Base-by-base conservation (phyloP, 2,797 vertebrate genomes). In the Acropternis orthonyx region DNA sequence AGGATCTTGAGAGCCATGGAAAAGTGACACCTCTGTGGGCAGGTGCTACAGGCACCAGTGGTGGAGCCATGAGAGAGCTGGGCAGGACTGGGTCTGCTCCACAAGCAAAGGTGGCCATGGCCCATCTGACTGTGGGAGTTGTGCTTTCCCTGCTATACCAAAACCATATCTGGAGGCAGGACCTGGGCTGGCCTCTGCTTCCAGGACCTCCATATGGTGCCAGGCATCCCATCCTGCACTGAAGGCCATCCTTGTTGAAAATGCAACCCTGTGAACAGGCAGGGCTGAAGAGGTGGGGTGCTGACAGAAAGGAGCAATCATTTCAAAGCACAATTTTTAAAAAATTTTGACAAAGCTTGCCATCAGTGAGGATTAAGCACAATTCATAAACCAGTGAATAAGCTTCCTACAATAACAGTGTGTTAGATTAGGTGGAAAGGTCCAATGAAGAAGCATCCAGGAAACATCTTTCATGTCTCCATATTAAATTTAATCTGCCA, bases 401-500 rank as follows among this genome's bases (percentile, higher is more conserved):
- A 98, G 96, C 97, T 97, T 97, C 97, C 98, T 97, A 97, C 98
- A 97, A 97, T 96, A 96, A 97, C 95, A 98, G 97, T 96, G 92
- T 98, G 98, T 98, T 97, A 98, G 96, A 96, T 97, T 97, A 97
- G 95, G 96, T 97, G 97, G 94, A 95, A 97, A 97, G 94, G 95
- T 95, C 94, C 56, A 80, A 96, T 88, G 96, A 96, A 98, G 96
- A 97, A 96, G 96, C 97, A 98, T 99, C 98, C 98, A 98, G 98
- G 98, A 99, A 98, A 98, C 89, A 97, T 99, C 98, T 99, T 98
- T 99, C 98, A 99, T 98, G 98, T 96, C 97, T 96, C 85, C 97
- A 97, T 98, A 98, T 99, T 98, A 98, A 98, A 98, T 98, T 98
- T 98, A 98, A 99, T 98, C 98, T 98, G 96, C 97, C 96, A 97